These are phyloP conservation scores for Callaeas wilsoni DNA, from an alignment of 2,113 vertebrate species.

Conservation along the genomic window DNA sequence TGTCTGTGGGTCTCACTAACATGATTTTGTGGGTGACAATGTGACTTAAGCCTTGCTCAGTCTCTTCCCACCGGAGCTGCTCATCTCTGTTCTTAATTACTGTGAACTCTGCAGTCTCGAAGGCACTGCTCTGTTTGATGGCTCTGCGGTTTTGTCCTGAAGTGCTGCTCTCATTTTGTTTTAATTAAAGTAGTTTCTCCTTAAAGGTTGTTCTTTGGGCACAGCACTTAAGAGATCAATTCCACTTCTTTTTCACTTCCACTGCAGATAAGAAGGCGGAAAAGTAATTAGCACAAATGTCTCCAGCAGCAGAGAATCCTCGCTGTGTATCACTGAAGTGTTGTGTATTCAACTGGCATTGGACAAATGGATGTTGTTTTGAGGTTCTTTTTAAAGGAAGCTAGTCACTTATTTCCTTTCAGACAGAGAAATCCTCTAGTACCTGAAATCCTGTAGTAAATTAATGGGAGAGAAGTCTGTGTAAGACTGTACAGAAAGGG, in stretches of 20 bases:
- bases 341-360: neutral
- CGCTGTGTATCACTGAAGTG: neutral
- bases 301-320: neutral
- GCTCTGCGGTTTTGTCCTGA: neutral
- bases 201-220: neutral
- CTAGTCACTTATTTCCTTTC: neutral
- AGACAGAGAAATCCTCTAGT: neutral
- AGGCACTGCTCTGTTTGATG: neutral
- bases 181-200: slow-evolving; percentile 18
- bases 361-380: neutral
- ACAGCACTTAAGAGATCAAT: slow-evolving; percentile 2
- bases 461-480: neutral
- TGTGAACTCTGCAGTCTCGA: neutral
- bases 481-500: neutral
- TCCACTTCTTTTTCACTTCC: neutral
- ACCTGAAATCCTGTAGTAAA: neutral
- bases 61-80: accelerated
- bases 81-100: neutral
- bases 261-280: neutral
- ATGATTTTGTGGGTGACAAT: neutral
- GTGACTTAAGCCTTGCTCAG: neutral
- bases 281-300: neutral
- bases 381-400: neutral
- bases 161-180: neutral
- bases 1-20: neutral